phyloP scores from a whole-genome alignment of 2,797 vertebrate species.

The Sebastes steindachneri region DNA sequence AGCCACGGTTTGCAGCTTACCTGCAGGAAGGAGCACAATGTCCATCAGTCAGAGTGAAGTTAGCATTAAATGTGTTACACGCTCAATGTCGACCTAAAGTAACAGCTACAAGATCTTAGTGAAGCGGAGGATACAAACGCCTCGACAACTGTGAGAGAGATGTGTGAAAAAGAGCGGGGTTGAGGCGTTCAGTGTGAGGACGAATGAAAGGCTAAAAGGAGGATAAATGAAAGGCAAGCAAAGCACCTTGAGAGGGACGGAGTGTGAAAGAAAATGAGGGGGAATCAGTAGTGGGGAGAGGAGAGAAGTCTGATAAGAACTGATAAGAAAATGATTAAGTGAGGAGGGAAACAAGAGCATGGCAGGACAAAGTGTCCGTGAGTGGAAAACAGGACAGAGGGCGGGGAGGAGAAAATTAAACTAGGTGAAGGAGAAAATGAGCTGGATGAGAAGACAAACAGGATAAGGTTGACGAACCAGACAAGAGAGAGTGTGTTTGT shows the following conservation, averaged over 20 bases:
- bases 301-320: conserved; percentile 52
- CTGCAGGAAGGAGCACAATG: conserved; percentile 71
- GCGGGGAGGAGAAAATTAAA: conserved; percentile 36
- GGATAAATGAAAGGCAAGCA: conserved; percentile 39
- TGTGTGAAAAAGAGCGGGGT: neutral
- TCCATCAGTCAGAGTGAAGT: conserved; percentile 10
- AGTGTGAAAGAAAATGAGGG: conserved; percentile 47
- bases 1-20: conserved; percentile 96
- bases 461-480: neutral
- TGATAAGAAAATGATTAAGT: conserved; percentile 75
- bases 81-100: conserved; percentile 19
- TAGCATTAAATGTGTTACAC: conserved; percentile 1
- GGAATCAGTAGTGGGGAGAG: conserved; percentile 31
- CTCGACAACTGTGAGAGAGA: neutral
- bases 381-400: neutral
- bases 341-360: conserved; percentile 51
- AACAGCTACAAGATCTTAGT: neutral
- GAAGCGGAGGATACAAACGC: neutral
- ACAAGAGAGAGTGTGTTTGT: neutral
- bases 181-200: neutral
- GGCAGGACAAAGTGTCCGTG: conserved; percentile 49
- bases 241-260: conserved; percentile 39
- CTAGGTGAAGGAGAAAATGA: conserved; percentile 24
- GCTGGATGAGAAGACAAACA: conserved; percentile 22
- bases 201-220: neutral